Evolutionary conservation across 37 sponge, comb jelly and placozoan genomes (phyloP).

Genomic region (Hexactinellida sp.): DNA sequence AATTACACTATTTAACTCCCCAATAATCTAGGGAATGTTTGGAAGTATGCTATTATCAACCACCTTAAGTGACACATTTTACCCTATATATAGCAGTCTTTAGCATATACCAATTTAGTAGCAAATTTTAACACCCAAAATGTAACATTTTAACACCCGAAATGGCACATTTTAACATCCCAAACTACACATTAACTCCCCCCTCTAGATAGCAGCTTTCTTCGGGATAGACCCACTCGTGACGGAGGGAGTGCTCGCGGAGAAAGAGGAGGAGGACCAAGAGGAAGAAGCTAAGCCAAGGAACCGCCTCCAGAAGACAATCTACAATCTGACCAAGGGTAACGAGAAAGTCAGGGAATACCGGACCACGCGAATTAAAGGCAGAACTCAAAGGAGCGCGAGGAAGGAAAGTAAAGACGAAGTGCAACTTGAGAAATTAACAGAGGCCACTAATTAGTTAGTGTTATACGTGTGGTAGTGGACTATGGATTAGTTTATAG

Average conservation of each 20-base stretch:
- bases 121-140: too few species aligned
- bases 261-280: conserved; percentile 6
- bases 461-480: not conserved
- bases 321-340: conserved; percentile 18
- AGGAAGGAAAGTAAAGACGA: not conserved
- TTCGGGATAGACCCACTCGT: not conserved
- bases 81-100: too few species aligned
- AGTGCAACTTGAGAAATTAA: not conserved
- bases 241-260: not conserved
- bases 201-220: not conserved
- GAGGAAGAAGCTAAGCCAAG: conserved; percentile 10
- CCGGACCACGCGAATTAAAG: not conserved
- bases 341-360: not conserved
- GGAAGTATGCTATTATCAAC: too few species aligned
- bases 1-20: too few species aligned
- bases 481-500: not conserved
- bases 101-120: too few species aligned
- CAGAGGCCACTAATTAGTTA: not conserved
- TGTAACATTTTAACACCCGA: too few species aligned
- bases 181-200: too few species aligned
- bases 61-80: too few species aligned
- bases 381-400: not conserved
- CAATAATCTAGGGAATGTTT: too few species aligned
- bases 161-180: too few species aligned
- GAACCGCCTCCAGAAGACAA: not conserved